A percentile compares a stretch with the other conserved stretches of the same genome.
phyloP scores from a whole-genome alignment of 2,888 invertebrate genomes.

The Prosopocoilus inquinatus region DNA sequence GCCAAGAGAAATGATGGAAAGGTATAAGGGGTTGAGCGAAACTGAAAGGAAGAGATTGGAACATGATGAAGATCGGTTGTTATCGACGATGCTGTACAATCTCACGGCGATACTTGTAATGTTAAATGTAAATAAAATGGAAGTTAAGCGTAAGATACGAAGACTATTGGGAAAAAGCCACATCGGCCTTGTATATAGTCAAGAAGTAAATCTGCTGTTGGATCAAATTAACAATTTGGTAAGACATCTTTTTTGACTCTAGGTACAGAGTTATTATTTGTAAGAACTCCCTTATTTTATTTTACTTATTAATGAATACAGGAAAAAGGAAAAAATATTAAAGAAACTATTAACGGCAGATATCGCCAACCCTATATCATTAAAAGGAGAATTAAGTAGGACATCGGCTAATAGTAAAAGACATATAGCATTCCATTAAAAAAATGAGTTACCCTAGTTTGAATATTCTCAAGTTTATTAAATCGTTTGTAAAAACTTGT shows the following conservation, averaged over 20 bases:
- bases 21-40: constrained; percentile 90
- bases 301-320: no score
- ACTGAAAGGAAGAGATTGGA: constrained; percentile 92
- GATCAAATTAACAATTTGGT: constrained; percentile 94
- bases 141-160: constrained; percentile 81
- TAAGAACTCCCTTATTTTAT: no score
- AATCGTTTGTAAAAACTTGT: no score
- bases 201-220: constrained; percentile 93
- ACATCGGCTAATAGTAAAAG: no score
- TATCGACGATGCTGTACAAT: constrained; percentile 96
- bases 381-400: no score
- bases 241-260: constrained; percentile 42
- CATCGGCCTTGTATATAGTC: constrained; percentile 95
- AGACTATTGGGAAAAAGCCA: constrained; percentile 96
- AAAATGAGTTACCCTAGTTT: no score
- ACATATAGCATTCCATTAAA: no score
- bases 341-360: no score
- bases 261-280: background rate
- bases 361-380: no score
- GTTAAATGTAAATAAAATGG: constrained; percentile 81
- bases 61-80: constrained; percentile 93
- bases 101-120: constrained; percentile 93
- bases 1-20: constrained; percentile 98
- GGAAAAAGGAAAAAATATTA: no score
- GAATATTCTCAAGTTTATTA: no score